phyloP scores from a whole-genome alignment of 2,113 vertebrate genomes.

The Reinhardtius hippoglossoides region DNA sequence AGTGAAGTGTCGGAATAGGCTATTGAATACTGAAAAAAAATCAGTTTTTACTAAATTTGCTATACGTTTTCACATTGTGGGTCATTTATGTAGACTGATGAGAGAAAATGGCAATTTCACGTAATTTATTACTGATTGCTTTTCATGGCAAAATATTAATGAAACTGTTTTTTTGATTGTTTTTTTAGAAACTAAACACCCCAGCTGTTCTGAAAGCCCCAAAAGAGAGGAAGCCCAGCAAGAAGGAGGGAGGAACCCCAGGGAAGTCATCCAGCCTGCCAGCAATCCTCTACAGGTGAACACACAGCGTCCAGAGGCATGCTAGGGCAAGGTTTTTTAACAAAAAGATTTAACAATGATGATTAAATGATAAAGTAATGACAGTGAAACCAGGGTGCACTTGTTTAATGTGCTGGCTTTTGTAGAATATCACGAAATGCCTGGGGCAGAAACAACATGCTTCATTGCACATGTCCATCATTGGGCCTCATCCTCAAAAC shows the following conservation, averaged over 20 bases:
- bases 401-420: background rate
- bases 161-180: background rate
- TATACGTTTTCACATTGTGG: background rate
- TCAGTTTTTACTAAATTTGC: background rate
- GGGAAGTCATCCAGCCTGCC: constrained; percentile 90
- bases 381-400: background rate
- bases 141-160: background rate
- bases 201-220: constrained; percentile 93
- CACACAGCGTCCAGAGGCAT: background rate
- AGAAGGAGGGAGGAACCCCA: constrained; percentile 93
- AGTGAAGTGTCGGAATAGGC: background rate
- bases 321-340: no score
- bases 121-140: background rate
- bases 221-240: constrained; percentile 97
- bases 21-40: no score
- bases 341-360: background rate
- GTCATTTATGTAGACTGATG: background rate
- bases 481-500: background rate
- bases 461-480: background rate
- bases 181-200: constrained; percentile 89
- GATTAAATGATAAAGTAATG: background rate
- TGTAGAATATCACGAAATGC: constrained; percentile 8
- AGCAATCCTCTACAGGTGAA: constrained; percentile 94
- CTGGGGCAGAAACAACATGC: background rate
- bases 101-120: background rate